Evolutionary conservation across 2,113 vertebrate genomes (phyloP).

Genomic region (Connochaetes taurinus): DNA sequence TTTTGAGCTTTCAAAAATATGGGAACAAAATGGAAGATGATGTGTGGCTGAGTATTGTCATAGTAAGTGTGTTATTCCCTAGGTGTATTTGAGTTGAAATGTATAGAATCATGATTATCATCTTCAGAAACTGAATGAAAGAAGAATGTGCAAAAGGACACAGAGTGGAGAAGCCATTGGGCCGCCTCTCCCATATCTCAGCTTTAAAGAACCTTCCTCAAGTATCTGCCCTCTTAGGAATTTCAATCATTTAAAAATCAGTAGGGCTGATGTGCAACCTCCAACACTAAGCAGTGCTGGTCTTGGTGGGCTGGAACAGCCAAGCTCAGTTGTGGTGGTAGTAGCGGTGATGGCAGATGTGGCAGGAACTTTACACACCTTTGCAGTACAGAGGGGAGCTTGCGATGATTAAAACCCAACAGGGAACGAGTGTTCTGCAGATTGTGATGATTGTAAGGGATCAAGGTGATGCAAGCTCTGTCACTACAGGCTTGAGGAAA

Average conservation of each 20-base stretch:
- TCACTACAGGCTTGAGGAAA: background rate
- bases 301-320: background rate
- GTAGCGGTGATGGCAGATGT: background rate
- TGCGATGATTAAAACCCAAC: background rate
- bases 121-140: background rate
- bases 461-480: background rate
- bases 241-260: background rate
- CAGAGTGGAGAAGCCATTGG: no score
- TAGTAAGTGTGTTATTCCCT: background rate
- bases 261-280: background rate
- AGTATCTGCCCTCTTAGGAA: background rate
- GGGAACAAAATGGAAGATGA: background rate
- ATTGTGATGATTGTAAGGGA: background rate
- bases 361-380: background rate
- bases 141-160: background rate
- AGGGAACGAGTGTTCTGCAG: background rate
- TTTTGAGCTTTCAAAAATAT: background rate
- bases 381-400: background rate
- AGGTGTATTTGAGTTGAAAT: background rate
- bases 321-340: background rate
- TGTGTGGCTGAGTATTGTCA: background rate
- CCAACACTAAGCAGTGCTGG: background rate
- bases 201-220: background rate
- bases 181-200: background rate
- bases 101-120: background rate